Evolutionary conservation across 2,113 vertebrate genomes (phyloP), one percentile per base, ranked within the genome.

Genomic region (Xiphophorus couchianus): DNA sequence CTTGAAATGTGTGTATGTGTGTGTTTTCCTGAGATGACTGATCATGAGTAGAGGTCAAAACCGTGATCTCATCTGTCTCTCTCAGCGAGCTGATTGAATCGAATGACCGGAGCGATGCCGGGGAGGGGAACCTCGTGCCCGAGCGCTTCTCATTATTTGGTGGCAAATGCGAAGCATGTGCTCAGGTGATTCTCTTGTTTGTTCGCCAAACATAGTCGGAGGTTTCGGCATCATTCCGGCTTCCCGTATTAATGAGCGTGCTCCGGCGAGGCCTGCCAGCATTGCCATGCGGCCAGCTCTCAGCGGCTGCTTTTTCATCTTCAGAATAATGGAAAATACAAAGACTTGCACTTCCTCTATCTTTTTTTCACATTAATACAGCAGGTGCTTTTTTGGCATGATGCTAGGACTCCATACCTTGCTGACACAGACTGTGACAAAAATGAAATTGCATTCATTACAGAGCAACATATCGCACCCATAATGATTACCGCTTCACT

Each of bases 31-130:
- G 71, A 78, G 82, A 71, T 71, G 87, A 78, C 86, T 86, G 72
- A 84, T 90, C 86, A 84, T 82, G 81, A 87, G 87, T 85, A 78
- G 89, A 92, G 92, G 90, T 92, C 90, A 93, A 78, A 85, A 80
- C 90, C 79, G 76, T 82, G 87, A 91, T 78, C 90, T 90, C 90
- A 92, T 92, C 87, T 33, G 80, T 90, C 90, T 92, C 83, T 82
- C 88, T 84, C 90, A 77, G 78, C 61, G 10, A 17, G 3, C 78
- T 89, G 88, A 92, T 91, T 90, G 86, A 90, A 91, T 91, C 48
- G 77, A 88, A 91, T 64, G 86, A 76, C 80, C 74, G 30, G 39
- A 77, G 71, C 74, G 82, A 80, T 62, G 74, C 51, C 51, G 25
- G 66, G 71, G 63, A 58, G 71, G 69, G 62, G 64, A 35, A 37